Evolutionary conservation across 2,113 vertebrate genomes (phyloP), one percentile per base, ranked within the genome.

Genomic region (Engraulis encrasicolus): DNA sequence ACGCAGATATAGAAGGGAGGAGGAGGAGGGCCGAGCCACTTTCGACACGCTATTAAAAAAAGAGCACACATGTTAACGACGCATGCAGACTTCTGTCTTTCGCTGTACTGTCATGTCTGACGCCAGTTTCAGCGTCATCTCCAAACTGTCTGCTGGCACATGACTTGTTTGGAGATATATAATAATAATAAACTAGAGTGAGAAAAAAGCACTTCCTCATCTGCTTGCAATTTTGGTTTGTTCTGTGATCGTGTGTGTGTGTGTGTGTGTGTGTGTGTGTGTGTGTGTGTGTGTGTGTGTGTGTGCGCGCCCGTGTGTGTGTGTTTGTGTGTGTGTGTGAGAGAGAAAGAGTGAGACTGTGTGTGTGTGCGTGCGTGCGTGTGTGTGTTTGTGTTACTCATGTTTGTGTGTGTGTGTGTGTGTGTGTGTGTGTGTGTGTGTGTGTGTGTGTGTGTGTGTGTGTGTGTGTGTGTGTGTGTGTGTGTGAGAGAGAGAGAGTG

Each of bases 201-300:
- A 74, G 66, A 87, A 87, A 84, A 49, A 19, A 34, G 20, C 27
- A 50, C 31, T 34, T 74, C 40, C 79, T 84, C 81, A 83, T 89
- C 88, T 86, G 86, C 71, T 87, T 74, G 84, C 81, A 74, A 86
- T 87, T 85, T 78, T 79, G n/a, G n/a, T n/a, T n/a, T n/a, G n/a
- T n/a, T n/a, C n/a, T n/a, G n/a, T n/a, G n/a, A n/a, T n/a, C n/a
- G 66, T 45, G 9, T 45, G 4, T 45, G 40, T 5, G 40, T 45
- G 40, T 61, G 27, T 79, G 66, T 17, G 31, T 71, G 54, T 61
- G 66, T 45, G 78, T 82, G 52, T 83, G 66, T 48, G 54, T 9
- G 23, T 79, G 66, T 45, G 9, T 45, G 4, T 45, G 40, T 5
- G 40, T 45, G 40, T 61, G 27, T 79, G 66, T 17, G 31, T 71